These are phyloP conservation scores for Nipponacmea schrenckii DNA, from an alignment of 2,888 invertebrate species.

Conservation along the genomic window DNA sequence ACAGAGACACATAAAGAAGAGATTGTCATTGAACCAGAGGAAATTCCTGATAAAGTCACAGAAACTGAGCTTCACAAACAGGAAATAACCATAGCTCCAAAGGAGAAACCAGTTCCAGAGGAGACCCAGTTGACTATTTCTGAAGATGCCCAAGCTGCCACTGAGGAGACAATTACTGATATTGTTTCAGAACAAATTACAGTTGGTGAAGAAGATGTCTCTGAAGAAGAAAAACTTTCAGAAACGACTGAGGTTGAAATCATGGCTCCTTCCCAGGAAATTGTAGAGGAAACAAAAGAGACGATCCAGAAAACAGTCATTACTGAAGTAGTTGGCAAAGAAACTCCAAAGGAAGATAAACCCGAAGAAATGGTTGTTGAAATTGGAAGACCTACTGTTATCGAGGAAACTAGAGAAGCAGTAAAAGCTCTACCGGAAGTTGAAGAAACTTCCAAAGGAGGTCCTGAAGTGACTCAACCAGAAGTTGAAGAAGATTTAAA, in stretches of 20 bases:
- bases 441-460: too few relatives aligned
- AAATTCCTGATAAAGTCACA: background rate
- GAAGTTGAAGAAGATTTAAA: conserved; percentile 20
- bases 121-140: background rate
- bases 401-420: background rate
- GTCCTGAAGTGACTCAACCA: conserved; percentile 11
- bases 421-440: background rate
- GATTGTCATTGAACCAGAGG: conserved; percentile 12
- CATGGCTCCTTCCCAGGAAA: too few relatives aligned
- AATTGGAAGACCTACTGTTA: background rate
- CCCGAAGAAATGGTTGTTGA: conserved; percentile 7
- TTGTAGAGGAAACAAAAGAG: too few relatives aligned
- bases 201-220: too few relatives aligned
- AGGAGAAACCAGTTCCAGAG: background rate
- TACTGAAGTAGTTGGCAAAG: background rate
- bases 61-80: too few relatives aligned
- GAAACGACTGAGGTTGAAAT: too few relatives aligned
- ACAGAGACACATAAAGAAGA: conserved; percentile 14
- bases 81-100: background rate
- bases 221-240: too few relatives aligned
- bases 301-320: background rate
- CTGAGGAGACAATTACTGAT: conserved; percentile 5
- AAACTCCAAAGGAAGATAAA: background rate
- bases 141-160: background rate
- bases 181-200: conserved; percentile 2